These are phyloP conservation scores for Drosophila mulleri DNA, from an alignment of 2,888 invertebrate species.

Conservation along the genomic window DNA sequence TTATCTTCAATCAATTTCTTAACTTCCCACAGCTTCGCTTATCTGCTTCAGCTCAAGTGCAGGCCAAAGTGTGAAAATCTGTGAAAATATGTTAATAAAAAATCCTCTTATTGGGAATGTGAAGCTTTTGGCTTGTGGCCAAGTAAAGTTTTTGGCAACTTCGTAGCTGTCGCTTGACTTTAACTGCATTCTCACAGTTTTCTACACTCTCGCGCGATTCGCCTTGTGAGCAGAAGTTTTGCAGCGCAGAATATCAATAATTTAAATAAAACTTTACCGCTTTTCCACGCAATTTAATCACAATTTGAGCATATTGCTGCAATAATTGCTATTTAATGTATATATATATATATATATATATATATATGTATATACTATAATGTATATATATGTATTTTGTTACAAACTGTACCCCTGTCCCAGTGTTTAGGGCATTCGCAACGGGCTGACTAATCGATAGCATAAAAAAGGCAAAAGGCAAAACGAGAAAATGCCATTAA, in stretches of 20 bases:
- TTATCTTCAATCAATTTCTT: neutral
- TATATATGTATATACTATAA: neutral
- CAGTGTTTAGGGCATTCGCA: slow-evolving; percentile 37
- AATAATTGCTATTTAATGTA: slow-evolving; percentile 33
- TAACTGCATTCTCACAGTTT: neutral
- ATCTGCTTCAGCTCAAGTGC: neutral
- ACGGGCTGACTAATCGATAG: slow-evolving; percentile 68
- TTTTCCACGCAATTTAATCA: slow-evolving; percentile 63
- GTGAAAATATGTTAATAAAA: neutral
- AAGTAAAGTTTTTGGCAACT: slow-evolving; percentile 8
- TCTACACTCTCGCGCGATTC: neutral
- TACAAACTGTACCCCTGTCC: slow-evolving; percentile 10
- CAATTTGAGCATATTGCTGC: slow-evolving; percentile 49
- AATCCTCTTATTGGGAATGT: neutral
- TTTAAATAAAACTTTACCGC: slow-evolving; percentile 20
- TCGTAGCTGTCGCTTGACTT: neutral
- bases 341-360: too few relatives aligned
- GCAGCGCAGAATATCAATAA: neutral
- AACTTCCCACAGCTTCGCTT: neutral
- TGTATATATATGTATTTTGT: neutral
- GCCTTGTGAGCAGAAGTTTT: neutral
- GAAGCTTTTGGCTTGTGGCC: neutral
- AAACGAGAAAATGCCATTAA: slow-evolving; percentile 77
- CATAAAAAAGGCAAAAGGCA: slow-evolving; percentile 64
- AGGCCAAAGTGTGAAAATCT: slow-evolving; percentile 12